Conservation (phyloP, 2,797 vertebrate species). For the Tamandua tetradactyla region DNA sequence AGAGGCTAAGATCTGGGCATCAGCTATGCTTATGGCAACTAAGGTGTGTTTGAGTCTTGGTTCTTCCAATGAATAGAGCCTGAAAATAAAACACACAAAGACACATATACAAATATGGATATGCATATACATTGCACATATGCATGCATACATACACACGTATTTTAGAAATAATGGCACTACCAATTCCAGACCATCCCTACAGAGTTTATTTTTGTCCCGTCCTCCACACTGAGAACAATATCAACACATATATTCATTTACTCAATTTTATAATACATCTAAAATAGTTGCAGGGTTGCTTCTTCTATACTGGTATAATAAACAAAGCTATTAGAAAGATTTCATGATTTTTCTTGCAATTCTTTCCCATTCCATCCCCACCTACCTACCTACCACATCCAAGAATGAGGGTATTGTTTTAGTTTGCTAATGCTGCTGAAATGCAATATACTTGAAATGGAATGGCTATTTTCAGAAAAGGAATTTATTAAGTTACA, state of each 20-base stretch:
- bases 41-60: background rate
- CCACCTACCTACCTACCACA: background rate
- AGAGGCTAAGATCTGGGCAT: background rate
- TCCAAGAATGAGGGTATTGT: background rate
- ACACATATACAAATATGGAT: background rate
- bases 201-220: background rate
- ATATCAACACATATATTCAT: background rate
- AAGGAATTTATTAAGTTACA: too few species aligned
- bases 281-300: background rate
- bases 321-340: background rate
- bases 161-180: background rate
- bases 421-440: too few species aligned
- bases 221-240: background rate
- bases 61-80: background rate
- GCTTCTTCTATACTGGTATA: background rate
- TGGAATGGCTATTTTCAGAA: too few species aligned
- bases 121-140: background rate
- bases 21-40: background rate
- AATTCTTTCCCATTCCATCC: background rate
- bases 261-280: background rate
- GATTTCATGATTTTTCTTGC: background rate
- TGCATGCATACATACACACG: background rate
- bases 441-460: too few species aligned
- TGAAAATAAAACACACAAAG: background rate
- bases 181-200: background rate